Evolutionary conservation across 2,888 invertebrate species (phyloP).

Genomic region (Argyra leucocephala): DNA sequence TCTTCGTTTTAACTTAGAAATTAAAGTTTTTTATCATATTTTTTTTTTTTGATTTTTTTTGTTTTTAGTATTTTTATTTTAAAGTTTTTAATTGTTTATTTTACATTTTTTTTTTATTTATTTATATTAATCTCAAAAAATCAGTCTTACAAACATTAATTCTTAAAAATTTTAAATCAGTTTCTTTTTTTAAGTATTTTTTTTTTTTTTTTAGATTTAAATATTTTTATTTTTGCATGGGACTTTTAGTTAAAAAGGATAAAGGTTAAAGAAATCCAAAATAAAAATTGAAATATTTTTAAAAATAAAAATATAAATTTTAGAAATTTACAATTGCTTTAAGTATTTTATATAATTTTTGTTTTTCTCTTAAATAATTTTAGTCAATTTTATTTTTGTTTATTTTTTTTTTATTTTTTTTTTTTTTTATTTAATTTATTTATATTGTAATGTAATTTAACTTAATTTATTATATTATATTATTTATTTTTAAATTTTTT

Average conservation of each 20-base stretch:
- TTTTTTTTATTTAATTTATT: background rate
- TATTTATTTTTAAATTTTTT: background rate
- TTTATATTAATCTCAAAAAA: background rate
- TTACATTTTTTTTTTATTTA: background rate
- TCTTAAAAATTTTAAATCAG: background rate
- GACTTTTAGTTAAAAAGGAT: background rate
- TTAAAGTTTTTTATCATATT: background rate
- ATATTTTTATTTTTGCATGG: background rate
- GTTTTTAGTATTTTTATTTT: background rate
- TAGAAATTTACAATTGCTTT: constrained; percentile 1
- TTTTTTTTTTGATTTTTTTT: background rate
- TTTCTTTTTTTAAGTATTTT: background rate
- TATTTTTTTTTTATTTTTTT: background rate
- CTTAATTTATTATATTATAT: background rate
- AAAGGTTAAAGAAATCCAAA: background rate
- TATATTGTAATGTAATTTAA: background rate
- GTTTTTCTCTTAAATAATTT: background rate
- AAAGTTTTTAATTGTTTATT: background rate
- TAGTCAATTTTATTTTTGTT: background rate
- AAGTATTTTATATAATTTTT: background rate
- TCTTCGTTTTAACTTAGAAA: background rate
- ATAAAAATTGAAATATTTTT: background rate
- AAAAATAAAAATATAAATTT: background rate
- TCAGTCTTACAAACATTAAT: constrained; percentile 6
- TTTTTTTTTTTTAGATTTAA: background rate